Percentiles rank a stretch among this genome's conserved stretches.
Conservation (phyloP, 2,113 vertebrate species). For the Lophochroa leadbeateri region DNA sequence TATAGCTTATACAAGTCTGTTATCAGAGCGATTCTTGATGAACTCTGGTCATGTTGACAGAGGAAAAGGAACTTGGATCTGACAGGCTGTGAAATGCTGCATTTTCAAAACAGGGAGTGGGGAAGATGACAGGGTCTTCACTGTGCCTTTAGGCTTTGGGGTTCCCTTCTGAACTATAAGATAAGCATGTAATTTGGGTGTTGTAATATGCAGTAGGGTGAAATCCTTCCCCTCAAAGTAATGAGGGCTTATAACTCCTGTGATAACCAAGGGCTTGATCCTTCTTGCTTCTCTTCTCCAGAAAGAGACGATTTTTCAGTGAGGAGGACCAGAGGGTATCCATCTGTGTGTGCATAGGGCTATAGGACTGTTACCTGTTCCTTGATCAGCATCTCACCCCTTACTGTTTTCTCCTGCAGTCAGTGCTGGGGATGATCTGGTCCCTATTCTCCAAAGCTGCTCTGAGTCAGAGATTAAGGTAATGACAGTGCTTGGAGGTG, state of each 20-base stretch:
- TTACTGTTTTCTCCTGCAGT: not conserved
- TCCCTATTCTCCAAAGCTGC: not conserved
- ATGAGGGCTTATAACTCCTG: not conserved
- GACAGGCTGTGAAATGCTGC: not conserved
- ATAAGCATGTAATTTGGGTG: not conserved
- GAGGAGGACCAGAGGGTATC: not conserved
- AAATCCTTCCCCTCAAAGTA: not conserved
- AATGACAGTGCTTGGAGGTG: not conserved
- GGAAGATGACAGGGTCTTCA: not conserved
- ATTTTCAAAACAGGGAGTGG: not conserved
- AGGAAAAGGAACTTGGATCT: not conserved
- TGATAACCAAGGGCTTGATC: not conserved
- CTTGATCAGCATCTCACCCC: not conserved
- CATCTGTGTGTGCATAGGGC: not conserved
- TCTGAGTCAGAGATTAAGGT: not conserved
- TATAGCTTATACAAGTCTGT: not conserved
- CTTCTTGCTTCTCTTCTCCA: not conserved
- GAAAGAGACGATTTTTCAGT: not conserved
- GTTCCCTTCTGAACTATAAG: not conserved
- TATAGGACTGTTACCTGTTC: not conserved
- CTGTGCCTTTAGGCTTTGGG: not conserved
- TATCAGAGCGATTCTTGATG: not conserved
- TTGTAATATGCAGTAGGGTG: not conserved
- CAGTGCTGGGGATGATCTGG: fast-evolving
- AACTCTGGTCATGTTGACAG: not conserved